phyloP scores from a whole-genome alignment of 2,797 vertebrate genomes.

The Cuniculus paca region DNA sequence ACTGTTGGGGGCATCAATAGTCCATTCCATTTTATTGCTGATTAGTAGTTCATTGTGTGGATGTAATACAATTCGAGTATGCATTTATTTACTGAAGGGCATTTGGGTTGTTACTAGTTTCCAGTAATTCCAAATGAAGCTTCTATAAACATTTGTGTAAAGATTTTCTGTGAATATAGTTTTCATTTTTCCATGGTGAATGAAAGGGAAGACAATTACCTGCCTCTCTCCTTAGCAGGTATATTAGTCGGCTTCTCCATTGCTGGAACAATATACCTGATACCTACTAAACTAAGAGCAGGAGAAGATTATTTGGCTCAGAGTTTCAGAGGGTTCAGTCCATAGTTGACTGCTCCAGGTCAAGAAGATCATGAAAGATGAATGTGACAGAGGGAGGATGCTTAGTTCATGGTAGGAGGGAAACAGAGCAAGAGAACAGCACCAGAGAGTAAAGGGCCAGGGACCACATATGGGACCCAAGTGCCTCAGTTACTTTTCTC shows the following conservation, averaged over 20 bases:
- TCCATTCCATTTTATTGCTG: neutral
- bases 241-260: neutral
- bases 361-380: neutral
- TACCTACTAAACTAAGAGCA: neutral
- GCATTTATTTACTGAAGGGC: neutral
- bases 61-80: neutral
- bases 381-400: neutral
- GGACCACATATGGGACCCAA: neutral
- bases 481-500: neutral
- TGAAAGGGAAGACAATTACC: conserved; percentile 7
- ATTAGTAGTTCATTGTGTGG: neutral
- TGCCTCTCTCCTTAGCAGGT: conserved; percentile 12
- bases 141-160: neutral
- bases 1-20: neutral
- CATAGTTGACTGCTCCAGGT: neutral
- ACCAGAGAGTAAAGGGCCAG: neutral
- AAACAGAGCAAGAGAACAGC: neutral
- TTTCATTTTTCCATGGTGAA: conserved; percentile 53
- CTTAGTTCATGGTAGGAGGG: neutral
- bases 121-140: neutral
- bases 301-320: neutral
- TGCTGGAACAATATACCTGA: neutral
- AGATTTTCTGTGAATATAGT: conserved; percentile 25
- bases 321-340: neutral
- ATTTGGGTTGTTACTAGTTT: neutral